These are phyloP conservation scores for Caenorhabditis sp. DNA, from an alignment of 2,888 invertebrate species.

Conservation along the genomic window DNA sequence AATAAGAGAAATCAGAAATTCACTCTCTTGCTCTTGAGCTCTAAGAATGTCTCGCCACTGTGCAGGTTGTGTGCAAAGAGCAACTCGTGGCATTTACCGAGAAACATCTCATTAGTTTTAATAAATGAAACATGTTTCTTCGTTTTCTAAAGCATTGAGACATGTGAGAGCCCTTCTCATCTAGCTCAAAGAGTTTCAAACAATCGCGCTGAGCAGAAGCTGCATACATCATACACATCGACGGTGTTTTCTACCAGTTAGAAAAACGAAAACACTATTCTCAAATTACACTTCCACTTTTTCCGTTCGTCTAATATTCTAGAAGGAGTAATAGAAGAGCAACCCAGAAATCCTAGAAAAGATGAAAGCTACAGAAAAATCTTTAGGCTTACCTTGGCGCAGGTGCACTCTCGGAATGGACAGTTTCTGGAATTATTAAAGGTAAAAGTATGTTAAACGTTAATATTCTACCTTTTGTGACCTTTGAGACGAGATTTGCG, in stretches of 20 bases:
- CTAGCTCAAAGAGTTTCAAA: slow-evolving; percentile 45
- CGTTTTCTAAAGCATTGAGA: slow-evolving; percentile 11
- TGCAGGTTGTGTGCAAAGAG: slow-evolving; percentile 46
- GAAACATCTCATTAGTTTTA: slow-evolving; percentile 57
- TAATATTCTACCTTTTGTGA: slow-evolving; percentile 66
- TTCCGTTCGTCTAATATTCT: too few relatives aligned
- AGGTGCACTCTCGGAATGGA: slow-evolving; percentile 74
- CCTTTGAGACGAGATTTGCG: slow-evolving; percentile 76
- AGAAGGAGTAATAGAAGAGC: too few relatives aligned
- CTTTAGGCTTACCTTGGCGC: slow-evolving; percentile 66
- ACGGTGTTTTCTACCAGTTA: slow-evolving; percentile 53
- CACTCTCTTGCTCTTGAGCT: too few relatives aligned
- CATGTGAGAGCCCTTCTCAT: too few relatives aligned
- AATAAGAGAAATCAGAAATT: not conserved
- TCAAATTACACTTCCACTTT: slow-evolving; percentile 50
- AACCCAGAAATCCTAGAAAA: slow-evolving; percentile 2
- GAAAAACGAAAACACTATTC: slow-evolving; percentile 49
- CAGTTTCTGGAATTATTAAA: slow-evolving; percentile 66
- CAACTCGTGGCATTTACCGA: not conserved
- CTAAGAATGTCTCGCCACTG: slow-evolving; percentile 12
- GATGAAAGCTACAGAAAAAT: slow-evolving; percentile 13
- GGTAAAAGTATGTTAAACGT: not conserved
- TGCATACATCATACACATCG: too few relatives aligned
- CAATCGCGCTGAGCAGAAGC: slow-evolving; percentile 24
- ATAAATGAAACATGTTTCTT: slow-evolving; percentile 50